phyloP scores from a whole-genome alignment of 30 jellyfish, hydroid and myxozoan genomes.

The Mastigias papua region DNA sequence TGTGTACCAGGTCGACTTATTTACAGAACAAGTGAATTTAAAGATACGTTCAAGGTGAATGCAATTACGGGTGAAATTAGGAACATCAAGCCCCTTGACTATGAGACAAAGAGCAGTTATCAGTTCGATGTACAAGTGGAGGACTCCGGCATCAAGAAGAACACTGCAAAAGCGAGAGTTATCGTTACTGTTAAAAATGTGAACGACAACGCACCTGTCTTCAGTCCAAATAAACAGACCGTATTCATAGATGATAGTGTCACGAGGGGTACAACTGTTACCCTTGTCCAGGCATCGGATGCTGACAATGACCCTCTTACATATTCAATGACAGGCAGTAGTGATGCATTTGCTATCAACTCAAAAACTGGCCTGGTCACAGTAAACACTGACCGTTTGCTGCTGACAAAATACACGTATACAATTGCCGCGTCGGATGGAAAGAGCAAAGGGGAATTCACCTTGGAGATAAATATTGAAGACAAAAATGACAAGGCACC shows the following conservation, averaged over 20 bases:
- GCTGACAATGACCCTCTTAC: constrained; percentile 68
- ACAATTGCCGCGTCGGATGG: constrained; percentile 83
- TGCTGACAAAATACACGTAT: constrained; percentile 1
- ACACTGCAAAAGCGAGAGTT: constrained; percentile 86
- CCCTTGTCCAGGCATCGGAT: constrained; percentile 71
- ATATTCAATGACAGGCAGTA: constrained; percentile 58
- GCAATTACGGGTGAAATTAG: constrained; percentile 91
- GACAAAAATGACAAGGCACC: constrained; percentile 77
- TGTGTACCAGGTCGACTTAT: constrained; percentile 94
- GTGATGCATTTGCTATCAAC: constrained; percentile 48
- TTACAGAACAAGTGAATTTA: constrained; percentile 72
- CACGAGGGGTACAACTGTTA: constrained; percentile 47
- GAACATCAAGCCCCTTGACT: constrained; percentile 86
- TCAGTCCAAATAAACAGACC: constrained; percentile 61
- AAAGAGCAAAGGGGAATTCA: constrained; percentile 60
- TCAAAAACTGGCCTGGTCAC: constrained; percentile 66
- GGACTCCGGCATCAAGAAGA: constrained; percentile 80
- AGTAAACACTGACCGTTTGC: constrained; percentile 20
- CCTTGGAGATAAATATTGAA: constrained; percentile 56
- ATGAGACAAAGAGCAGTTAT: constrained; percentile 74
- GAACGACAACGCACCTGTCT: constrained; percentile 89
- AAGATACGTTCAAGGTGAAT: constrained; percentile 82
- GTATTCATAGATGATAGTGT: constrained; percentile 69
- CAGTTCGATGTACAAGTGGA: constrained; percentile 85
- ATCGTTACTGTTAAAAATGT: constrained; percentile 73